A percentile compares a stretch with the other conserved stretches of the same genome.
phyloP scores from a whole-genome alignment of 1,140 invertebrate genomes.

The Telenomus remus region DNA sequence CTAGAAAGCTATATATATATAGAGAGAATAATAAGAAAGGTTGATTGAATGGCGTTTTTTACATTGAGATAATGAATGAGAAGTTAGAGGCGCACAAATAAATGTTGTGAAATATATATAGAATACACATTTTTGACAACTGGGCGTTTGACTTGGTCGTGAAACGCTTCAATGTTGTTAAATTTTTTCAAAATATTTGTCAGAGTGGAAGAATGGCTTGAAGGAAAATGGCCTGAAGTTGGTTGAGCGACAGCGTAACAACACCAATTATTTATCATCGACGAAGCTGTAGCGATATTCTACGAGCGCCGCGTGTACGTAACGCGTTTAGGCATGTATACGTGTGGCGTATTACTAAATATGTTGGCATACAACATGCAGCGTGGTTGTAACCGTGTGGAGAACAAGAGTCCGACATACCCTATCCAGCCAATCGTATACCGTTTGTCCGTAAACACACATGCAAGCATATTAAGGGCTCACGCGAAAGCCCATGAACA shows the following conservation, averaged over 20 bases:
- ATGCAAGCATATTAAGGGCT: neutral
- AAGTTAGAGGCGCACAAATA: no score
- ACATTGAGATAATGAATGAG: no score
- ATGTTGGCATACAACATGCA: slow-evolving; percentile 24
- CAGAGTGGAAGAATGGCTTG: slow-evolving; percentile 23
- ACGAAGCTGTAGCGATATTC: slow-evolving; percentile 21
- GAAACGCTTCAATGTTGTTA: no score
- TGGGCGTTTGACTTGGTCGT: no score
- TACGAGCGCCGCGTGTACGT: slow-evolving; percentile 7
- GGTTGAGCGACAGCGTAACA: slow-evolving; percentile 36
- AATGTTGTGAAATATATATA: no score
- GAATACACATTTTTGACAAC: no score
- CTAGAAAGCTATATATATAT: no score
- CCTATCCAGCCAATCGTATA: neutral
- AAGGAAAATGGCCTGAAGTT: slow-evolving; percentile 35
- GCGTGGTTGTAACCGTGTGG: slow-evolving; percentile 15
- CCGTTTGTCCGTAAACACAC: slow-evolving; percentile 11
- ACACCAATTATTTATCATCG: slow-evolving; percentile 48
- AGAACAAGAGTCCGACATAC: slow-evolving; percentile 20
- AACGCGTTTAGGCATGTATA: slow-evolving; percentile 5
- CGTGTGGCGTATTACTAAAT: slow-evolving; percentile 26
- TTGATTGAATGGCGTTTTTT: no score
- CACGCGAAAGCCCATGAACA: neutral
- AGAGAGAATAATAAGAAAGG: no score
- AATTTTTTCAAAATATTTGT: no score